phyloP scores from a whole-genome alignment of 2,113 vertebrate species.

The Rhynchopsitta pachyrhyncha region DNA sequence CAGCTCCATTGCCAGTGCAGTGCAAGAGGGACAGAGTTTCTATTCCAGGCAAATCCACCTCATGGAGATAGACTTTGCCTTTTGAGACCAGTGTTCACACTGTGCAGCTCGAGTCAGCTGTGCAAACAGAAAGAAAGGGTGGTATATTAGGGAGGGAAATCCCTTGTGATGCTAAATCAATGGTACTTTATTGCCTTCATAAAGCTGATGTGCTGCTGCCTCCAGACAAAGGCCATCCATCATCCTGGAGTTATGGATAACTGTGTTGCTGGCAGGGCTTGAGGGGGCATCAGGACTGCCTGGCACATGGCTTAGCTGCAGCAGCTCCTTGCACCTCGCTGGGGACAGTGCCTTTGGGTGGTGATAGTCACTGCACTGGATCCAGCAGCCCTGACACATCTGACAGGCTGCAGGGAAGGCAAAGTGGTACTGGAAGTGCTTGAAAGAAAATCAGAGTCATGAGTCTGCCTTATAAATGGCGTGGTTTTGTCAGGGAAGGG shows the following conservation, averaged over 20 bases:
- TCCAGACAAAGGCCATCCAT: background rate
- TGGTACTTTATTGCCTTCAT: background rate
- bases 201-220: background rate
- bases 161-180: background rate
- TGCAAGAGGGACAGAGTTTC: background rate
- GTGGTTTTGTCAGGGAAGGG: background rate
- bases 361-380: background rate
- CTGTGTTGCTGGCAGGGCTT: background rate
- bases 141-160: background rate
- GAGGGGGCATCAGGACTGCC: background rate
- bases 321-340: background rate
- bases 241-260: background rate
- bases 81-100: rapidly evolving
- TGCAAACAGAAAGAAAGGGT: background rate
- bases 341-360: background rate
- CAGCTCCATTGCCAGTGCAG: background rate
- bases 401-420: background rate
- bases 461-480: background rate
- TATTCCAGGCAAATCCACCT: background rate
- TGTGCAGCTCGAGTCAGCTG: background rate
- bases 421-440: background rate
- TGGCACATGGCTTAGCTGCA: background rate
- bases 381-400: background rate
- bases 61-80: background rate
- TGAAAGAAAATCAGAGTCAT: background rate